Conservation (phyloP, 2,113 vertebrate genomes). For the Menura novaehollandiae region DNA sequence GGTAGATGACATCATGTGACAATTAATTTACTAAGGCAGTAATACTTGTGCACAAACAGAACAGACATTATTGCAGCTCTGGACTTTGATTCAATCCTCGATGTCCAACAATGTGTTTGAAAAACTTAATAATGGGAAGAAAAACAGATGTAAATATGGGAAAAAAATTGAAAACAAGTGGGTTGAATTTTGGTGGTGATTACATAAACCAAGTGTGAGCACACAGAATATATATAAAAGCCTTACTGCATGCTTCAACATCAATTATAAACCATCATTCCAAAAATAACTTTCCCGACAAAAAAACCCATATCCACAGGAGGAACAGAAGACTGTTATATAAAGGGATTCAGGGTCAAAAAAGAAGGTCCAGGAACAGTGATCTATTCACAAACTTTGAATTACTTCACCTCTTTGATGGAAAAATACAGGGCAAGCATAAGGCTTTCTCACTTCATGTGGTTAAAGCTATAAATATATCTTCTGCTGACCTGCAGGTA, state of each 20-base stretch:
- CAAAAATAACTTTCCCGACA: conserved; percentile 21
- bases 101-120: background rate
- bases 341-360: conserved; percentile 50
- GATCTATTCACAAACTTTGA: conserved; percentile 57
- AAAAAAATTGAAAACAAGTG: background rate
- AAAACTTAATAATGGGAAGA: background rate
- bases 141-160: background rate
- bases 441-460: conserved; percentile 38
- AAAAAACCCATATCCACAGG: conserved; percentile 11
- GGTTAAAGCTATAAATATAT: conserved; percentile 50
- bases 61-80: background rate
- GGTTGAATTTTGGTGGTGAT: background rate
- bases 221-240: background rate
- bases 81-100: background rate
- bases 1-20: background rate
- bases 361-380: conserved; percentile 52
- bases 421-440: conserved; percentile 42
- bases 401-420: conserved; percentile 48
- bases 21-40: background rate
- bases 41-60: background rate
- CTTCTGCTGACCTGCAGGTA: conserved; percentile 45
- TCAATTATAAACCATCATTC: conserved; percentile 38
- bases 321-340: conserved; percentile 55
- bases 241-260: background rate
- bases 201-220: background rate